A percentile compares a stretch with the other conserved stretches of the same genome.
Evolutionary conservation across 2,797 vertebrate genomes (phyloP).

Genomic region (Podargus strigoides): DNA sequence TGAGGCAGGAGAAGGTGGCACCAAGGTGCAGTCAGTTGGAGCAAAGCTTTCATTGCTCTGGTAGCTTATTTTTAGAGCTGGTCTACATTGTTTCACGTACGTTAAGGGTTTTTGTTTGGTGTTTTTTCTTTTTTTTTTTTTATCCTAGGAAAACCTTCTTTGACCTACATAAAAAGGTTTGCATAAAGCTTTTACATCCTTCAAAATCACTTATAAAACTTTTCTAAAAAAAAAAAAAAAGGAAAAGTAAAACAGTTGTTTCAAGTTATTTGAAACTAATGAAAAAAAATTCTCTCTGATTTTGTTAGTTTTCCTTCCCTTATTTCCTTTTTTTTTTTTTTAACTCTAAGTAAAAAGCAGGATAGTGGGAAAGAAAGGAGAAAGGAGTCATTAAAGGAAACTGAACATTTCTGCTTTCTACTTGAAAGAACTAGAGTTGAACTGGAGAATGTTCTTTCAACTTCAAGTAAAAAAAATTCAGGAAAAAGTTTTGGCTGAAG

Average conservation of each 20-base stretch:
- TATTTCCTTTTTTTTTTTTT: background rate
- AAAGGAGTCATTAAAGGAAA: conserved; percentile 27
- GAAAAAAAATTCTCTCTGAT: background rate
- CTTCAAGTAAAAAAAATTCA: background rate
- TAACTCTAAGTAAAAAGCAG: background rate
- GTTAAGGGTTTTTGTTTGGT: background rate
- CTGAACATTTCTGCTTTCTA: background rate
- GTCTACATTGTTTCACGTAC: background rate
- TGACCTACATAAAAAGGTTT: conserved; percentile 37
- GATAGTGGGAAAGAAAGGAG: background rate
- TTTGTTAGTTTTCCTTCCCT: conserved; percentile 28
- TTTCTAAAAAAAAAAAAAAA: background rate
- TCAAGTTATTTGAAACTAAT: conserved; percentile 5
- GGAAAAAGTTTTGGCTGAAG: conserved; percentile 32
- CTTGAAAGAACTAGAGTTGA: conserved; percentile 44
- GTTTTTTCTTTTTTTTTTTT: background rate
- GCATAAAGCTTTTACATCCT: background rate
- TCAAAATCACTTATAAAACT: background rate
- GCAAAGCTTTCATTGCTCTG: background rate
- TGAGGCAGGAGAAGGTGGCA: background rate
- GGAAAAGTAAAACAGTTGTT: background rate
- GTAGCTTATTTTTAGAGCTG: background rate
- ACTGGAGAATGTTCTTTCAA: conserved; percentile 46
- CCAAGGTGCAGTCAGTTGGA: background rate
- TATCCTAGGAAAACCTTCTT: background rate